A percentile compares a stretch with the other conserved stretches of the same genome.
These are phyloP conservation scores for Agriopis marginaria DNA, from an alignment of 2,888 invertebrate genomes.

Conservation along the genomic window DNA sequence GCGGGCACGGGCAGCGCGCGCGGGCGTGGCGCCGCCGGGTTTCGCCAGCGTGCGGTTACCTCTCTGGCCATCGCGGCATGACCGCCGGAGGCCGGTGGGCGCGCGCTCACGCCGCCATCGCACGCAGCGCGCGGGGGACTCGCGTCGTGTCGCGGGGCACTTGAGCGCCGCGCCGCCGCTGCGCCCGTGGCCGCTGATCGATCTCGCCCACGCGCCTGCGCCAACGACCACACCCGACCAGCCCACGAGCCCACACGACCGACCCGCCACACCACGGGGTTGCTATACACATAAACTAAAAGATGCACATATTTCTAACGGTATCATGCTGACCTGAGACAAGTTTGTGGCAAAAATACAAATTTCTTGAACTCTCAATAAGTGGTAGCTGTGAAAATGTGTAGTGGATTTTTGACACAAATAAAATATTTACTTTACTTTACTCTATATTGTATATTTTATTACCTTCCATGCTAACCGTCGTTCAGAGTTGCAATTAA, in stretches of 20 bases:
- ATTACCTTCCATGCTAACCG: not conserved
- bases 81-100: slow-evolving; percentile 86
- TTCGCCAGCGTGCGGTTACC: slow-evolving; percentile 77
- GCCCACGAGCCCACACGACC: slow-evolving; percentile 40
- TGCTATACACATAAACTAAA: slow-evolving; percentile 20
- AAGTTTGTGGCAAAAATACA: too few relatives aligned
- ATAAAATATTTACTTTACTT: too few relatives aligned
- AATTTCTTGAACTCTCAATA: too few relatives aligned
- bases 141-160: slow-evolving; percentile 79
- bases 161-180: slow-evolving; percentile 62
- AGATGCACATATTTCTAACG: too few relatives aligned
- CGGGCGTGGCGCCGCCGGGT: slow-evolving; percentile 29
- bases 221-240: slow-evolving; percentile 51
- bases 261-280: slow-evolving; percentile 13
- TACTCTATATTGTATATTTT: not conserved
- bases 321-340: too few relatives aligned
- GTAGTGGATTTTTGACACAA: too few relatives aligned
- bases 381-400: too few relatives aligned
- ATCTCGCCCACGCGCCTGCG: slow-evolving; percentile 66
- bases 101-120: slow-evolving; percentile 86
- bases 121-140: slow-evolving; percentile 80
- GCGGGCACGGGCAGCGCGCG: slow-evolving; percentile 22
- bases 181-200: slow-evolving; percentile 77
- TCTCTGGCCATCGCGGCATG: slow-evolving; percentile 92
- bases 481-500: not conserved